A percentile compares a stretch with the other conserved stretches of the same genome.
phyloP scores from a whole-genome alignment of 1,140 invertebrate genomes.

The Mizuhopecten yessoensis region DNA sequence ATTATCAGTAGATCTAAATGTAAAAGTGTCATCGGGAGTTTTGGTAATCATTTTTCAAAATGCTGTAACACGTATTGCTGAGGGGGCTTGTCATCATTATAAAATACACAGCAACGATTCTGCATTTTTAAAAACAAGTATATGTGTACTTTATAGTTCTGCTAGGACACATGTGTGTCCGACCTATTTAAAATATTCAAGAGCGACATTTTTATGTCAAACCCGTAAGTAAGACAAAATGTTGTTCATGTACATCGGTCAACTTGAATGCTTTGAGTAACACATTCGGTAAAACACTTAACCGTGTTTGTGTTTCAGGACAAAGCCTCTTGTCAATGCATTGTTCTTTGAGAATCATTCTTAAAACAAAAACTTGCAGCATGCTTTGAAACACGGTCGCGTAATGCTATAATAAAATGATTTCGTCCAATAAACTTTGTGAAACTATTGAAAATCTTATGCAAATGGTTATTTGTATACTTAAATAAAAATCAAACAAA shows the following conservation, averaged over 20 bases:
- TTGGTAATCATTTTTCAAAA: constrained; percentile 36
- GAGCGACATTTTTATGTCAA: not conserved
- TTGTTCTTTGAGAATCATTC: too few relatives aligned
- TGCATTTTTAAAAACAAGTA: not conserved
- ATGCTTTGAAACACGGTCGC: too few relatives aligned
- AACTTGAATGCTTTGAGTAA: not conserved
- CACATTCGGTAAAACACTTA: not conserved
- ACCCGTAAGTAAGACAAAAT: not conserved
- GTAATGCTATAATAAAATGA: too few relatives aligned
- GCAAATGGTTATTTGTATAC: too few relatives aligned
- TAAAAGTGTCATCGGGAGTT: not conserved
- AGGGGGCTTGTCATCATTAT: not conserved
- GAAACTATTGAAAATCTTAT: too few relatives aligned
- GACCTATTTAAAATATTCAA: not conserved
- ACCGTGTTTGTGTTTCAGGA: not conserved
- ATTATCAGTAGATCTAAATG: not conserved
- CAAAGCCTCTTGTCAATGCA: not conserved
- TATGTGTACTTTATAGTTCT: not conserved
- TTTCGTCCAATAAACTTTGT: too few relatives aligned
- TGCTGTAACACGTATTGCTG: not conserved
- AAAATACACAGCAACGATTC: not conserved
- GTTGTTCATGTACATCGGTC: not conserved
- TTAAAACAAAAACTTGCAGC: too few relatives aligned
- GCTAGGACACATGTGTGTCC: not conserved
- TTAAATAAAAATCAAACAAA: too few relatives aligned